Percentiles rank a stretch among this genome's conserved stretches.
These are phyloP conservation scores for Serrognathus titanus DNA, from an alignment of 2,888 invertebrate genomes.

Conservation along the genomic window DNA sequence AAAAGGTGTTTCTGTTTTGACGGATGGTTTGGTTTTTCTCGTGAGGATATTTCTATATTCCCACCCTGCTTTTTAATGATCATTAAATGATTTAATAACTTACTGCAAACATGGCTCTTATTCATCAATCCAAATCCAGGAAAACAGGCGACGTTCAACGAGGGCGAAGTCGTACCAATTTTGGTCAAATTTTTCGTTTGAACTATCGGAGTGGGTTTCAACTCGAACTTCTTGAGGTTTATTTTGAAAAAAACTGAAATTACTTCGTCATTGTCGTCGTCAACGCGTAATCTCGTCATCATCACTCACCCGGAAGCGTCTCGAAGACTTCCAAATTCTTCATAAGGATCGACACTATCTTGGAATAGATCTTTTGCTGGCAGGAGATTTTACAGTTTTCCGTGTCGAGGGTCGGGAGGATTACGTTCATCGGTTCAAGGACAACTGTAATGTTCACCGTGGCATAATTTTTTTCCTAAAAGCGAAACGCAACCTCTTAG, in stretches of 20 bases:
- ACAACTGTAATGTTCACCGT: slow-evolving; percentile 37
- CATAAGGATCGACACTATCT: slow-evolving; percentile 38
- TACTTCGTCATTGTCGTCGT: not conserved
- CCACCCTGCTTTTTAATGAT: not conserved
- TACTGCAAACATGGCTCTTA: slow-evolving; percentile 43
- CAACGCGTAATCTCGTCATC: not conserved
- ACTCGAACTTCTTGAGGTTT: slow-evolving; percentile 17
- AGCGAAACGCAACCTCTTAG: not conserved
- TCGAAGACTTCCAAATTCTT: slow-evolving; percentile 41
- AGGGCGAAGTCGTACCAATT: slow-evolving; percentile 29
- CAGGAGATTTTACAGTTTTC: slow-evolving; percentile 41
- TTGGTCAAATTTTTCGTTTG: slow-evolving; percentile 14
- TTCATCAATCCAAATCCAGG: slow-evolving; percentile 44
- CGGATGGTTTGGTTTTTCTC: no score
- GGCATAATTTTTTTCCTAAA: slow-evolving; percentile 24
- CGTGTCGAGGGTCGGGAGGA: slow-evolving; percentile 34
- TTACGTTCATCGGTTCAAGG: slow-evolving; percentile 34
- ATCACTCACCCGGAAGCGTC: slow-evolving; percentile 38
- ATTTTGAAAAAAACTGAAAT: slow-evolving; percentile 30
- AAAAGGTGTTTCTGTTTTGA: no score
- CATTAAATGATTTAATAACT: slow-evolving; percentile 16
- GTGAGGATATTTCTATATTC: no score
- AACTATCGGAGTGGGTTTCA: slow-evolving; percentile 7
- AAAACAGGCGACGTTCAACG: slow-evolving; percentile 41
- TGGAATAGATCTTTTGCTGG: slow-evolving; percentile 40